Conservation (phyloP, 2,113 vertebrate genomes). For the Saccopteryx leptura region DNA sequence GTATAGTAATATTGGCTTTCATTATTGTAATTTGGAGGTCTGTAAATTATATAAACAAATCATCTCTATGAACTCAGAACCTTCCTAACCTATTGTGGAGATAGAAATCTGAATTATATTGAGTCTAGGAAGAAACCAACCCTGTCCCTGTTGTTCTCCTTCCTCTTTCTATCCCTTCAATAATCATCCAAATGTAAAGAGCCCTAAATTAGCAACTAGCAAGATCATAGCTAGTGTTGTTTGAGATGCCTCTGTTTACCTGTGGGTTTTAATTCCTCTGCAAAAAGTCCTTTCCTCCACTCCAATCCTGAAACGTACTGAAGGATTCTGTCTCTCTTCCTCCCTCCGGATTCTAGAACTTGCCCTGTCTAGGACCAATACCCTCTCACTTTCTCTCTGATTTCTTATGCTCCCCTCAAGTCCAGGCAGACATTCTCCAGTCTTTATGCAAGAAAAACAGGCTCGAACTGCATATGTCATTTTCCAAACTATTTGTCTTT, state of each 20-base stretch:
- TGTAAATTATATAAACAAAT: conserved; percentile 9
- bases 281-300: neutral
- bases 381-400: neutral
- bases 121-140: neutral
- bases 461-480: neutral
- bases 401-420: neutral
- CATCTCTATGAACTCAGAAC: neutral
- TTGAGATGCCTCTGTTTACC: neutral
- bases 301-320: neutral
- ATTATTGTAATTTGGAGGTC: neutral
- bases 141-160: neutral
- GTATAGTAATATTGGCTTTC: neutral
- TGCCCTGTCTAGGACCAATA: no score
- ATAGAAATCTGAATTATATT: neutral
- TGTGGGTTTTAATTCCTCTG: neutral
- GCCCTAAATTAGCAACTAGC: neutral
- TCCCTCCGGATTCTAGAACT: neutral
- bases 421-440: neutral
- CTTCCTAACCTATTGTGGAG: neutral
- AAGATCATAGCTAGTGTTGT: neutral
- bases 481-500: conserved; percentile 13
- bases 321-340: neutral
- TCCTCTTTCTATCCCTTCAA: neutral
- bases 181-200: neutral
- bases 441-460: neutral